Conservation (phyloP, 2,113 vertebrate species). For the Sula dactylatra region DNA sequence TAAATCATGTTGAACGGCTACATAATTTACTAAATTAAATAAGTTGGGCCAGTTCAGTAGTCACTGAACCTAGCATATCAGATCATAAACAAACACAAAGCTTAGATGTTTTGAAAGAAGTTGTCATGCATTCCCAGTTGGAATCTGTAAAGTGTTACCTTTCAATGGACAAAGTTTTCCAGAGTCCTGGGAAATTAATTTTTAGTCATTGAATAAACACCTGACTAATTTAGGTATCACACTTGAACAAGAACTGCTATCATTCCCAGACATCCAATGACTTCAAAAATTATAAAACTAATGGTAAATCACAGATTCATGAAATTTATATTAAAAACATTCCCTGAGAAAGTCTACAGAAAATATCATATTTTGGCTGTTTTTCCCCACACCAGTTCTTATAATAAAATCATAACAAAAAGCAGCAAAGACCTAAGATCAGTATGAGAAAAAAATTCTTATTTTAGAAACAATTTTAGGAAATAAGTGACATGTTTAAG, state of each 20-base stretch:
- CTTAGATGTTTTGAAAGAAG: neutral
- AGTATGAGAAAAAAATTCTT: neutral
- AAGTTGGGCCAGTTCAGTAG: neutral
- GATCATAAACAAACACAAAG: neutral
- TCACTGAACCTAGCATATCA: neutral
- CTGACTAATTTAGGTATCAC: neutral
- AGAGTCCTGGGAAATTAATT: neutral
- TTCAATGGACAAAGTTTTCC: neutral
- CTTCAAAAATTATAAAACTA: neutral
- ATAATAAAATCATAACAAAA: neutral
- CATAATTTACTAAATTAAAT: constrained; percentile 20
- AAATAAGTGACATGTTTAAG: neutral
- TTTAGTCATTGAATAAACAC: neutral
- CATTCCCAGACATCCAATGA: neutral
- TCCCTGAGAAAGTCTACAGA: neutral
- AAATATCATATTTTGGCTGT: neutral
- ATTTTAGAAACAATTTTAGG: neutral
- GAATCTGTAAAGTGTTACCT: neutral
- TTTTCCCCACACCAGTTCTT: neutral
- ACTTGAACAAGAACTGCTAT: neutral
- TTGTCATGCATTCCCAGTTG: neutral
- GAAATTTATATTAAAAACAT: neutral
- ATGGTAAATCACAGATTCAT: neutral
- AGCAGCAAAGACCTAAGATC: neutral
- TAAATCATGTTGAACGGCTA: constrained; percentile 16